Conservation (phyloP, 1,140 invertebrate species). For the Probaryconus sp. region DNA sequence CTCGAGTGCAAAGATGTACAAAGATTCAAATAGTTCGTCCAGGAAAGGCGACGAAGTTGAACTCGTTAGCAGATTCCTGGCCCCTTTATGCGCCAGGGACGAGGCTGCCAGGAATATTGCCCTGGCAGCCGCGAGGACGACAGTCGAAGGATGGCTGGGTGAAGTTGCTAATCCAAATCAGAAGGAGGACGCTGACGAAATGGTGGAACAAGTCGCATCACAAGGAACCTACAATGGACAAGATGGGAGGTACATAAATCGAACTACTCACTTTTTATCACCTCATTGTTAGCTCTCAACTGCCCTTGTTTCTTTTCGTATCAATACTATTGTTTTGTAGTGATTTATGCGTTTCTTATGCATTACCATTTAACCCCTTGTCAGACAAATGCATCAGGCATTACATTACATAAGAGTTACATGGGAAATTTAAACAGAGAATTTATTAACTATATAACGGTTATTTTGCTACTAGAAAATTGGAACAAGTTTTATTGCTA, state of each 20-base stretch:
- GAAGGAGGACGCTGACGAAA: slow-evolving; percentile 65
- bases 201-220: slow-evolving; percentile 58
- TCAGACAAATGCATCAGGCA: slow-evolving; percentile 7
- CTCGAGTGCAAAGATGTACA: slow-evolving; percentile 65
- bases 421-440: slow-evolving; percentile 32
- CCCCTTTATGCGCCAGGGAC: slow-evolving; percentile 78
- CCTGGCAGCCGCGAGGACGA: slow-evolving; percentile 78
- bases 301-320: slow-evolving; percentile 18
- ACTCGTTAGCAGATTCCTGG: slow-evolving; percentile 78
- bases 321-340: too few relatives aligned
- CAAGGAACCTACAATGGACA: slow-evolving; percentile 64
- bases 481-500: too few relatives aligned
- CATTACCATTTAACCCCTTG: slow-evolving; percentile 12
- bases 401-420: slow-evolving; percentile 13
- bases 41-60: slow-evolving; percentile 76
- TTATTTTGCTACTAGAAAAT: too few relatives aligned
- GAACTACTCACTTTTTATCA: slow-evolving; percentile 14
- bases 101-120: slow-evolving; percentile 79
- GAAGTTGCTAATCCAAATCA: slow-evolving; percentile 78
- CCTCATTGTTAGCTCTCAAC: neutral
- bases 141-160: slow-evolving; percentile 80
- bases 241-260: slow-evolving; percentile 66
- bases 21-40: slow-evolving; percentile 65
- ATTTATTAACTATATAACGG: too few relatives aligned
- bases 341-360: too few relatives aligned